Evolutionary conservation across 2,113 vertebrate genomes (phyloP).

Genomic region (Prionailurus viverrinus): DNA sequence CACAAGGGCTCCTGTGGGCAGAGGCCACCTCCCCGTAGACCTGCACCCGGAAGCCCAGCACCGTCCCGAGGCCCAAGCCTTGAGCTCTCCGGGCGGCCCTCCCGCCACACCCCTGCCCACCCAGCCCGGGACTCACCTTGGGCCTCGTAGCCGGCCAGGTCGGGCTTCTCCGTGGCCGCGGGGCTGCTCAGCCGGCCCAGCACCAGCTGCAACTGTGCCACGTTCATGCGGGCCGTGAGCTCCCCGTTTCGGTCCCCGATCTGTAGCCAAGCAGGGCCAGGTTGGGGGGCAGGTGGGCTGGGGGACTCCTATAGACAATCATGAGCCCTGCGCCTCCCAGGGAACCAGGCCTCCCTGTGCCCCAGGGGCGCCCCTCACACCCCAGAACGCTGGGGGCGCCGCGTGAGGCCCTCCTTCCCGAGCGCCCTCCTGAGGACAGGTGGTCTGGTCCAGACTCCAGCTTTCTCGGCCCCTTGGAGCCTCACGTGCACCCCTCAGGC

Average conservation of each 20-base stretch:
- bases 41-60: fast-evolving
- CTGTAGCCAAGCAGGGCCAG: slow-evolving; percentile 79
- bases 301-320: fast-evolving
- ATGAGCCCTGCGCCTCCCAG: not conserved
- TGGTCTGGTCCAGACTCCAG: not conserved
- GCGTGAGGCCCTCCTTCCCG: fast-evolving
- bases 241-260: slow-evolving; percentile 95
- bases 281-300: not conserved
- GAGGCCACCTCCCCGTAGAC: fast-evolving
- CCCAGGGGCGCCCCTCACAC: no score
- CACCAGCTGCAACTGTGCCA: slow-evolving; percentile 92
- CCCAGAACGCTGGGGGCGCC: not conserved
- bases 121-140: slow-evolving; percentile 89
- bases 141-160: slow-evolving; percentile 93
- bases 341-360: not conserved
- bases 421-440: fast-evolving
- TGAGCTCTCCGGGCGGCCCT: fast-evolving
- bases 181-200: slow-evolving; percentile 86
- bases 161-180: slow-evolving; percentile 84
- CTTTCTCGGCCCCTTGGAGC: not conserved
- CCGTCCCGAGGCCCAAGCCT: fast-evolving
- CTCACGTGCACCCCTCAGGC: not conserved
- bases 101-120: fast-evolving
- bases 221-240: slow-evolving; percentile 92
- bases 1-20: no score